Evolutionary conservation across 1,140 invertebrate genomes (phyloP), one percentile per base, ranked within the genome.

Genomic region (Episyrphus balteatus): DNA sequence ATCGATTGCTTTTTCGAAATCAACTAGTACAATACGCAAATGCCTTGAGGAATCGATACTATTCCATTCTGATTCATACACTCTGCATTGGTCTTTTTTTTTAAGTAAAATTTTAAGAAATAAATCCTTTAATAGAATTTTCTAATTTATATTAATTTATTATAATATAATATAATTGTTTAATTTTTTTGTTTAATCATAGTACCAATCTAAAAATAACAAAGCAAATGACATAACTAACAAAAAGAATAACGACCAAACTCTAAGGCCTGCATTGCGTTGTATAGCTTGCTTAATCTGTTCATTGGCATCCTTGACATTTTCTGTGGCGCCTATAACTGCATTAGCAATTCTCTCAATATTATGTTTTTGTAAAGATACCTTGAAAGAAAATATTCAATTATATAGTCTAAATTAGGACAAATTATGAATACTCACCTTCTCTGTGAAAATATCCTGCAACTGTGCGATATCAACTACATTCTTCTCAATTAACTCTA

Each of bases 121-220:
- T n/a, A n/a, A n/a, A n/a, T n/a, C n/a, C n/a, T n/a, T n/a, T n/a
- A n/a, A n/a, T n/a, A n/a, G n/a, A n/a, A n/a, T n/a, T n/a, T n/a
- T n/a, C n/a, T n/a, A n/a, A n/a, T n/a, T n/a, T n/a, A n/a, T n/a
- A n/a, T n/a, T n/a, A 26, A 26, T 26, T 26, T 26, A 5, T 26
- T 26, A 26, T 26, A 26, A 5, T 26, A 26, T 26, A 26, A 26
- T 26, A 26, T 26, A 26, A 3, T n/a, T n/a, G n/a, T 48, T 50
- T 48, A 32, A 41, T 46, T 30, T 44, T 38, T 45, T 19, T 14
- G 8, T 43, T 83, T 78, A 94, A 61, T 89, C 86, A 78, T 98
- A 98, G 66, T 98, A 99, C 95, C 95, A 99, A 73, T 98, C 92
- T 34, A 98, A 75, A 70, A 98, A 98, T 14, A 98, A 72, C 37